A percentile compares a stretch with the other conserved stretches of the same genome.
Evolutionary conservation across 2,888 invertebrate genomes (phyloP).

Genomic region (Capitulum mitella): DNA sequence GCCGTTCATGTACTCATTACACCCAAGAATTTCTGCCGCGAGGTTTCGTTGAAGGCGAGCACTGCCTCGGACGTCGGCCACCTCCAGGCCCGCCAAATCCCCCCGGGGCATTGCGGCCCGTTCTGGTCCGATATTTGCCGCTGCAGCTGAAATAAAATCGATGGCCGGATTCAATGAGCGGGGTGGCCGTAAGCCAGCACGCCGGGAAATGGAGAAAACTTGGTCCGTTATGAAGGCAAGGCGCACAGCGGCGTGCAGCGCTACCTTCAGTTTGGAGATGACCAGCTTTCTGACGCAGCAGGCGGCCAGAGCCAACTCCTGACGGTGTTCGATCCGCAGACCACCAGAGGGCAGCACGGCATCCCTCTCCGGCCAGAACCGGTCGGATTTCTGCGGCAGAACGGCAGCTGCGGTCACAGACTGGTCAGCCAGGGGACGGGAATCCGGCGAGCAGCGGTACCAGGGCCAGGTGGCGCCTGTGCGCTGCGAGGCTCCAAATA

Average conservation of each 20-base stretch:
- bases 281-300: constrained; percentile 67
- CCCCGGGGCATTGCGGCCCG: neutral
- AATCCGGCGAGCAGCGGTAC: no score
- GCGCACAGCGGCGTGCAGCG: neutral
- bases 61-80: neutral
- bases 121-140: neutral
- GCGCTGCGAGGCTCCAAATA: no score
- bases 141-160: neutral
- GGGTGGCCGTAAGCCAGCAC: neutral
- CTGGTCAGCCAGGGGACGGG: neutral
- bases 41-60: neutral
- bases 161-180: neutral
- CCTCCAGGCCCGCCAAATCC: neutral
- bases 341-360: constrained; percentile 58
- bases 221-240: neutral
- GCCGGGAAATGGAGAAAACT: neutral
- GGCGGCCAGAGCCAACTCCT: constrained; percentile 86
- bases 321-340: constrained; percentile 77
- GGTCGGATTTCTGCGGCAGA: neutral
- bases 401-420: neutral
- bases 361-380: neutral
- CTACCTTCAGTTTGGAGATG: constrained; percentile 36
- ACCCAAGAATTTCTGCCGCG: no score
- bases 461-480: no score
- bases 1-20: no score